Conservation (phyloP, 2,888 invertebrate genomes). For the Ornithoptera priamus region DNA sequence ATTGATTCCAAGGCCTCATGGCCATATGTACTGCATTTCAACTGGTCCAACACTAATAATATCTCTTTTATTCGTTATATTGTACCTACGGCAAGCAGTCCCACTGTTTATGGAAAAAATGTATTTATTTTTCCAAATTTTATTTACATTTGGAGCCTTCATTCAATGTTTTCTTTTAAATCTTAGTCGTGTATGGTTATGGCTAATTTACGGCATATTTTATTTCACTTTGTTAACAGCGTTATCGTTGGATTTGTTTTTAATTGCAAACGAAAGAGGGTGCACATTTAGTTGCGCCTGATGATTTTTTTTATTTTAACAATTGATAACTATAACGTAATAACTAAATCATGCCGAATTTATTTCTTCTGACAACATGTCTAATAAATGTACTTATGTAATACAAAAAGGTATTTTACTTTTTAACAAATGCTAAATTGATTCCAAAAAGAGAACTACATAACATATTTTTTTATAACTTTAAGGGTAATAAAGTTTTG, state of each 20-base stretch:
- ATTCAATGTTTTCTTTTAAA: slow-evolving; percentile 71
- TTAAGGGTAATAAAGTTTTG: no score
- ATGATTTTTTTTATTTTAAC: slow-evolving; percentile 27
- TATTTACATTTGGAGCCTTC: slow-evolving; percentile 73
- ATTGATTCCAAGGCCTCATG: slow-evolving; percentile 57
- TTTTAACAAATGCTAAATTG: not conserved
- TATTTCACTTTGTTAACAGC: slow-evolving; percentile 66
- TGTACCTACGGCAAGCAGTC: slow-evolving; percentile 66
- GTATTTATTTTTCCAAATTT: slow-evolving; percentile 74
- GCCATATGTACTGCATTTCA: slow-evolving; percentile 75
- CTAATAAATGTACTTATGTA: slow-evolving; percentile 22
- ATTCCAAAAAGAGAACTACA: no score
- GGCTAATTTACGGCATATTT: slow-evolving; percentile 68
- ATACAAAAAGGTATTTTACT: slow-evolving; percentile 17
- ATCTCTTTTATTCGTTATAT: slow-evolving; percentile 64
- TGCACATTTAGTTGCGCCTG: slow-evolving; percentile 75
- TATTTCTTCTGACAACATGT: slow-evolving; percentile 9
- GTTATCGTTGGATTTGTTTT: slow-evolving; percentile 64
- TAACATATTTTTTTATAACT: no score
- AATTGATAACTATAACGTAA: slow-evolving; percentile 16
- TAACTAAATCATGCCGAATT: slow-evolving; percentile 3
- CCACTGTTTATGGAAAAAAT: slow-evolving; percentile 75
- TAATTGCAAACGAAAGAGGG: slow-evolving; percentile 73
- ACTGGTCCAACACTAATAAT: slow-evolving; percentile 70
- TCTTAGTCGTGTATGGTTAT: slow-evolving; percentile 63